Conservation (phyloP, 2,888 invertebrate species). For the Polyommatus iphigenia region DNA sequence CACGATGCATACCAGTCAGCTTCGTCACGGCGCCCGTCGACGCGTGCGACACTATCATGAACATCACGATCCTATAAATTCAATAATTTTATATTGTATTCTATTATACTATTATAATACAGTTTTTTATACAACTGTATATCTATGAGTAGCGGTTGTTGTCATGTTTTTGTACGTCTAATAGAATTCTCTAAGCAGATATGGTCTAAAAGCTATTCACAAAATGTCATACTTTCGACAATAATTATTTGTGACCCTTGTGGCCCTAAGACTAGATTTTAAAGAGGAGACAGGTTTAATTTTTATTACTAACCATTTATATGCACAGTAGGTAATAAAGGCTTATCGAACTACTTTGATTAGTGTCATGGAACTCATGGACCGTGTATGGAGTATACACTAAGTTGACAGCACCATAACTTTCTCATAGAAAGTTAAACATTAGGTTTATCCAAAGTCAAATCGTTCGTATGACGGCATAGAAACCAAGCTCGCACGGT, state of each 20-base stretch:
- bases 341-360: neutral
- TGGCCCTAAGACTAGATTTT: too few relatives aligned
- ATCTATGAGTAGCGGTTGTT: neutral
- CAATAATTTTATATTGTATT: slow-evolving; percentile 50
- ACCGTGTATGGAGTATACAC: neutral
- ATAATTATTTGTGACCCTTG: too few relatives aligned
- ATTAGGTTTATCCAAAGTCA: slow-evolving; percentile 60
- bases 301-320: neutral
- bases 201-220: neutral
- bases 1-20: slow-evolving; percentile 75
- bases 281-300: too few relatives aligned
- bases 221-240: too few relatives aligned
- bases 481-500: too few relatives aligned
- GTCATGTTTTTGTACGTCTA: neutral
- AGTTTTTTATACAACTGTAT: neutral
- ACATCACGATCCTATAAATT: slow-evolving; percentile 62
- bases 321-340: neutral
- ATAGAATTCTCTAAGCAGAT: neutral
- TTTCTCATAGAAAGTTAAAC: slow-evolving; percentile 75
- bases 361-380: neutral
- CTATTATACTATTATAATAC: neutral
- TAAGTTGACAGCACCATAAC: slow-evolving; percentile 53
- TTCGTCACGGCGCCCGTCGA: slow-evolving; percentile 68
- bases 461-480: slow-evolving; percentile 55
- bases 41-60: slow-evolving; percentile 68